Base-by-base conservation (phyloP, 2,797 vertebrate genomes). In the Thripadectes ignobilis region DNA sequence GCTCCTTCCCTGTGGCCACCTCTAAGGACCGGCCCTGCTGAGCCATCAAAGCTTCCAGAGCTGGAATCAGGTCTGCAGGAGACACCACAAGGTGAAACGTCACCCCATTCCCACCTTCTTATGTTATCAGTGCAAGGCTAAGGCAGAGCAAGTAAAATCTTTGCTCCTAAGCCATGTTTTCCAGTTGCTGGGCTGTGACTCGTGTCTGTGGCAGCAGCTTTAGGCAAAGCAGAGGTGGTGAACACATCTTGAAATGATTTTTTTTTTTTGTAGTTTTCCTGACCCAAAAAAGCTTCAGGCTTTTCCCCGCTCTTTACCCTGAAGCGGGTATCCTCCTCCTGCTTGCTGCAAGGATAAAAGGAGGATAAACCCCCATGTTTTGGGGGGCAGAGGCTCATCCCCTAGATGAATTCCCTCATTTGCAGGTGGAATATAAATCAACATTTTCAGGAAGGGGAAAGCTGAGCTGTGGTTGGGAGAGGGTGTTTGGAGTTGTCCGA, bases 381-480 rank as follows among this genome's bases (percentile, higher is more conserved):
- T 46, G 14, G 8, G 46, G 59, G 16, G 9, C 12, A 78, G 52
- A 78, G 22, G 24, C 43, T 88, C 1, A 0, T 57, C 43, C 48
- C 38, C 9, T 1, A 69, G 43, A 74, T 52, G 39, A 38, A 38
- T 38, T 38, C 36, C 36, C 12, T 34, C 3, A 1, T n/a, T 45
- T 0, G 2, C 17, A 63, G 61, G 29, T 39, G 55, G 69, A 67
- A 67, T 30, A 54, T 63, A 72, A 88, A 7, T 12, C 13, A 6
- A 6, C n/a, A 13, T 26, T 63, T 81, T 61, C 5, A 3, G 49
- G 0, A 0, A 49, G 62, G 34, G 46, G 39, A 32, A 85, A 77
- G 54, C 55, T 39, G 65, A 63, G 26, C 38, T 0, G 0, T 29
- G 84, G 6, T 19, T 1, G 4, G 10, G 8, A 4, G 4, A 6